phyloP scores from a whole-genome alignment of 1,140 invertebrate species.

The Drosophila melanica region DNA sequence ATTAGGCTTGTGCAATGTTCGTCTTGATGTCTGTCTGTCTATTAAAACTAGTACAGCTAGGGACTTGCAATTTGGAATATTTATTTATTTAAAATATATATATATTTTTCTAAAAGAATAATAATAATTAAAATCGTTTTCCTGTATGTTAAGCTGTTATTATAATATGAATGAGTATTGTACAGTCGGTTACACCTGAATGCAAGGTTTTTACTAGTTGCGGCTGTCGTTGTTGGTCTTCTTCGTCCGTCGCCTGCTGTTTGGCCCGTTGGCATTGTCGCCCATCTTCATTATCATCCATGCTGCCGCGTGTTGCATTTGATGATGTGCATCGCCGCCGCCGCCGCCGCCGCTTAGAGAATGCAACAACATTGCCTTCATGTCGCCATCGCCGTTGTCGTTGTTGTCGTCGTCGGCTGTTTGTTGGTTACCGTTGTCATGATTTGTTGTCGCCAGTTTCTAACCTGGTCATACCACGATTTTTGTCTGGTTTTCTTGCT shows the following conservation, averaged over 20 bases:
- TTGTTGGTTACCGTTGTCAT: conserved; percentile 28
- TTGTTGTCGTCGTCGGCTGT: conserved; percentile 18
- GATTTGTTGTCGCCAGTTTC: conserved; percentile 65
- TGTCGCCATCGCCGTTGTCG: conserved; percentile 31
- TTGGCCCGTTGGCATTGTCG: conserved; percentile 64
- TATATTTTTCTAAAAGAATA: too few relatives aligned
- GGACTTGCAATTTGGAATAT: too few relatives aligned
- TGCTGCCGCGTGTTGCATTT: conserved; percentile 61
- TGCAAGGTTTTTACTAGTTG: too few relatives aligned
- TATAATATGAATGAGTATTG: too few relatives aligned
- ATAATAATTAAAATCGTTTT: too few relatives aligned
- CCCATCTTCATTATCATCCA: conserved; percentile 76
- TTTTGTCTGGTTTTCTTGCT: conserved; percentile 37
- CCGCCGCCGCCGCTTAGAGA: conserved; percentile 17
- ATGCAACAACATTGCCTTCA: conserved; percentile 31
- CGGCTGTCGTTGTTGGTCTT: conserved; percentile 23
- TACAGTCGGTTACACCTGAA: too few relatives aligned
- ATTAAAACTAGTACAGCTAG: too few relatives aligned
- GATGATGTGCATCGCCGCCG: conserved; percentile 52
- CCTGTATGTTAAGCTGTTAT: too few relatives aligned
- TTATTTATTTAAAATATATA: too few relatives aligned
- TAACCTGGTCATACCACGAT: conserved; percentile 55
- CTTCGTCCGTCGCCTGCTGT: not conserved
- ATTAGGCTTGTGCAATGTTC: too few relatives aligned
- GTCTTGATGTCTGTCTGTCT: too few relatives aligned